Evolutionary conservation across 2,113 vertebrate genomes (phyloP).

Genomic region (Muntiacus reevesi): DNA sequence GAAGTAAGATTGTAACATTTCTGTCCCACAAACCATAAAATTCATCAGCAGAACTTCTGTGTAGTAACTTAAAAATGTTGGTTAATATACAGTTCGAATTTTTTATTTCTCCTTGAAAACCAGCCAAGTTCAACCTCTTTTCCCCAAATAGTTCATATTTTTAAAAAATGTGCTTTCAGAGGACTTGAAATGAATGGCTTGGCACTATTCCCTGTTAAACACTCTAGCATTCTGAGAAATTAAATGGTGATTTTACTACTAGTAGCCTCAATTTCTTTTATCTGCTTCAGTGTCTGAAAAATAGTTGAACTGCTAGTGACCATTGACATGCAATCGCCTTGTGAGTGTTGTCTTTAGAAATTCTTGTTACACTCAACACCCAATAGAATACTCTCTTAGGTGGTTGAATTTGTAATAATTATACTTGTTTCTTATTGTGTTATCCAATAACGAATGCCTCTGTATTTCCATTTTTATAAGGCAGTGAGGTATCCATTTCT

Average conservation of each 20-base stretch:
- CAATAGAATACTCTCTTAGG: background rate
- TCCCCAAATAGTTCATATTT: background rate
- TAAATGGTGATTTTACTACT: background rate
- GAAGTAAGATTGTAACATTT: background rate
- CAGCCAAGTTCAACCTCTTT: background rate
- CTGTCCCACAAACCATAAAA: background rate
- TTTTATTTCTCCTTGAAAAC: background rate
- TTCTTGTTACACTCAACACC: background rate
- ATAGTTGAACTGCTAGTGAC: background rate
- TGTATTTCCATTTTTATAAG: background rate
- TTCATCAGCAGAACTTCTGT: background rate
- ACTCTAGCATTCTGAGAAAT: background rate
- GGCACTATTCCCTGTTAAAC: background rate
- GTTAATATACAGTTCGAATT: background rate
- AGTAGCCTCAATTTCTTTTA: background rate
- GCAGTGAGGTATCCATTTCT: background rate
- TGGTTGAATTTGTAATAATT: background rate
- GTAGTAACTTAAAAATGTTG: background rate
- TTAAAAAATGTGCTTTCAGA: background rate
- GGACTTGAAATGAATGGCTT: background rate
- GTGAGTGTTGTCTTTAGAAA: background rate
- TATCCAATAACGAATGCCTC: background rate
- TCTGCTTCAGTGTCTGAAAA: background rate
- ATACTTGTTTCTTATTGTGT: background rate
- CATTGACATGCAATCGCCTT: background rate